phyloP scores from a whole-genome alignment of 2,888 invertebrate species.

The Sarcophaga caerulescens region DNA sequence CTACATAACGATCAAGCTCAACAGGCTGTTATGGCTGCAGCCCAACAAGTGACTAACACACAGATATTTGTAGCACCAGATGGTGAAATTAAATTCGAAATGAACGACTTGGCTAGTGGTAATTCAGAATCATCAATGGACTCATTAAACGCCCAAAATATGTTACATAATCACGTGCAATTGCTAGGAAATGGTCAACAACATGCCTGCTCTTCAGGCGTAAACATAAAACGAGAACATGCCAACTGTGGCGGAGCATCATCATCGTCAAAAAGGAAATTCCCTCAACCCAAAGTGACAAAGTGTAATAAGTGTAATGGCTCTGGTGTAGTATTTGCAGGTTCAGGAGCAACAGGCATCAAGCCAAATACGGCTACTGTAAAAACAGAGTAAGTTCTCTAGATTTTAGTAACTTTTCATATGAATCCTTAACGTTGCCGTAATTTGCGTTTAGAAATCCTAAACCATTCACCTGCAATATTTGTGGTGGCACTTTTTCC shows the following conservation, averaged over 20 bases:
- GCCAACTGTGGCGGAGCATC: conserved; percentile 82
- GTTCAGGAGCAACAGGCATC: conserved; percentile 70
- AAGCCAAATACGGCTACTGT: conserved; percentile 58
- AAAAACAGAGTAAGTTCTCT: conserved; percentile 78
- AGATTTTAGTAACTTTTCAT: too few relatives aligned
- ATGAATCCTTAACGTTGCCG: background rate
- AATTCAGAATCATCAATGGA: conserved; percentile 76
- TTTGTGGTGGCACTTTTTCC: conserved; percentile 91
- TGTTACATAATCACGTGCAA: conserved; percentile 79
- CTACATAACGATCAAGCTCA: conserved; percentile 83
- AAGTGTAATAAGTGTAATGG: conserved; percentile 95
- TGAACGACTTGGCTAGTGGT: conserved; percentile 81
- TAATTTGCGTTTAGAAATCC: conserved; percentile 82
- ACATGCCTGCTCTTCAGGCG: too few relatives aligned
- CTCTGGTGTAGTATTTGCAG: conserved; percentile 87
- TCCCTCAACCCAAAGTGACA: conserved; percentile 84
- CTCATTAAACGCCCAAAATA: conserved; percentile 81
- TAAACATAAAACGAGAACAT: conserved; percentile 73
- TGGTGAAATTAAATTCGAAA: conserved; percentile 84
- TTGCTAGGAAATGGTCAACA: conserved; percentile 1
- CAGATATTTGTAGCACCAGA: conserved; percentile 87
- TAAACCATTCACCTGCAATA: conserved; percentile 94
- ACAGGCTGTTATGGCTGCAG: conserved; percentile 64
- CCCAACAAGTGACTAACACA: conserved; percentile 80
- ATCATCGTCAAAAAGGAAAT: conserved; percentile 80